phyloP scores from a whole-genome alignment of 2,888 invertebrate genomes.

The Dynastes tityus region DNA sequence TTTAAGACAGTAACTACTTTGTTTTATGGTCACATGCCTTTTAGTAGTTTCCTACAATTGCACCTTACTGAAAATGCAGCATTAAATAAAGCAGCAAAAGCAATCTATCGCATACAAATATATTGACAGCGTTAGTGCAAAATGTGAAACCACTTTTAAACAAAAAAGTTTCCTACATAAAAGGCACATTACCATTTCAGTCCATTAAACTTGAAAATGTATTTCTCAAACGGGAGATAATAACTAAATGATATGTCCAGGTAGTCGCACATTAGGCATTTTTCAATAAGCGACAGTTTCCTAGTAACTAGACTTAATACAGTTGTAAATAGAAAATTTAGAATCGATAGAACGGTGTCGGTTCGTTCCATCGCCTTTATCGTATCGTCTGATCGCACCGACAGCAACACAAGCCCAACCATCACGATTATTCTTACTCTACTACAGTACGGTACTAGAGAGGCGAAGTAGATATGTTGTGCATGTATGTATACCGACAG shows the following conservation, averaged over 20 bases:
- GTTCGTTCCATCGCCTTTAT: constrained; percentile 58
- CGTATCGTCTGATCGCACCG: constrained; percentile 53
- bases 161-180: no score
- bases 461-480: constrained; percentile 5
- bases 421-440: constrained; percentile 51
- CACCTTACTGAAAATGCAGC: no score
- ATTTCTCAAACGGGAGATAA: no score
- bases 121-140: no score
- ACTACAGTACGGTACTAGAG: constrained; percentile 54
- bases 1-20: no score
- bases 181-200: no score
- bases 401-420: constrained; percentile 47
- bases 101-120: no score
- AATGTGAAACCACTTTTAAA: no score
- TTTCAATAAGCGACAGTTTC: constrained; percentile 26
- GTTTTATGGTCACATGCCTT: no score
- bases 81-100: no score
- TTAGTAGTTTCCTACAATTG: no score
- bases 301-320: constrained; percentile 46
- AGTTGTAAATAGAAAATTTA: constrained; percentile 48
- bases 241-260: not conserved
- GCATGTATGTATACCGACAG: not conserved
- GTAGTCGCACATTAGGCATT: not conserved
- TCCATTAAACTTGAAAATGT: no score
- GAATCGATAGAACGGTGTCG: constrained; percentile 62